Percentiles rank a stretch among this genome's conserved stretches.
Evolutionary conservation across 2,797 vertebrate species (phyloP).

Genomic region (Eleutherodactylus coqui): DNA sequence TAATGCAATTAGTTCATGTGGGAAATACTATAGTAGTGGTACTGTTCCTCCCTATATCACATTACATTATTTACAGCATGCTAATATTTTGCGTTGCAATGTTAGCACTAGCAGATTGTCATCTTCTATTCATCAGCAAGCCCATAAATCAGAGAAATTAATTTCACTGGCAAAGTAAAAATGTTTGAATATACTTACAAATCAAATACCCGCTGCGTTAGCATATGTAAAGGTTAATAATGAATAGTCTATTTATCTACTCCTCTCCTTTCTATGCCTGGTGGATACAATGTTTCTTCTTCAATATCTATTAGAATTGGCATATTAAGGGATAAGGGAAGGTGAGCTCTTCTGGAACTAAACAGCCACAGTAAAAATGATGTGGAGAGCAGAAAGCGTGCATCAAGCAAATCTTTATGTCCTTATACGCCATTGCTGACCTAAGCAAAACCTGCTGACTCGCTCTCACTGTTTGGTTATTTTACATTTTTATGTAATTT

Average conservation of each 20-base stretch:
- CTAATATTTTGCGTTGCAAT: background rate
- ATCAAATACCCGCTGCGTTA: background rate
- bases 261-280: background rate
- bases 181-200: background rate
- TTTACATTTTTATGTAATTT: background rate
- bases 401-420: conserved; percentile 21
- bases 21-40: background rate
- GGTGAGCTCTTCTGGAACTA: background rate
- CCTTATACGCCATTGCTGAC: conserved; percentile 13
- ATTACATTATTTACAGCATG: background rate
- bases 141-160: background rate
- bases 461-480: background rate
- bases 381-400: background rate
- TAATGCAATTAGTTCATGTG: background rate
- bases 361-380: background rate
- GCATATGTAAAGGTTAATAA: background rate
- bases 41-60: background rate
- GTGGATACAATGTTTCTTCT: background rate
- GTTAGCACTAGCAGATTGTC: background rate
- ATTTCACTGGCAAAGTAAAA: background rate
- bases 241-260: background rate
- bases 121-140: background rate
- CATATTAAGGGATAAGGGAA: background rate
- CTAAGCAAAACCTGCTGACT: conserved; percentile 13
- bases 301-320: background rate